Conservation (phyloP, 2,888 invertebrate genomes). For the Latheticus oryzae region DNA sequence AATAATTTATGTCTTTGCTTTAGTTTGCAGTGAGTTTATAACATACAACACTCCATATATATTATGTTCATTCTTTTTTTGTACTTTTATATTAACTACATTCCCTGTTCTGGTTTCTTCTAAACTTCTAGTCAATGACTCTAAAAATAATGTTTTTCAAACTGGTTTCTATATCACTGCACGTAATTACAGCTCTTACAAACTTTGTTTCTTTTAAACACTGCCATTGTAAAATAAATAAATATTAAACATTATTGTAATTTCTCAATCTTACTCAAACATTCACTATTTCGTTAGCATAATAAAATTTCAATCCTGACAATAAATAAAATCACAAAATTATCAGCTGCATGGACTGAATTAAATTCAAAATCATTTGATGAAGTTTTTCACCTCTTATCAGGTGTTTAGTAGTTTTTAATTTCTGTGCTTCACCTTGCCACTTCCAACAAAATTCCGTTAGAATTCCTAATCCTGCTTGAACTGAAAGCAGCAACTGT, state of each 20-base stretch:
- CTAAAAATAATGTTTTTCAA: slow-evolving; percentile 26
- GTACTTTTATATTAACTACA: slow-evolving; percentile 34
- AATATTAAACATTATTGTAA: too few species aligned
- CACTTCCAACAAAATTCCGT: too few species aligned
- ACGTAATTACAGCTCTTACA: slow-evolving; percentile 40
- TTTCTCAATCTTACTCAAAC: slow-evolving; percentile 41
- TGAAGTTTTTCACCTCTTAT: too few species aligned
- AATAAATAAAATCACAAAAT: too few species aligned
- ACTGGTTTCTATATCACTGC: slow-evolving; percentile 43
- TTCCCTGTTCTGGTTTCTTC: slow-evolving; percentile 38
- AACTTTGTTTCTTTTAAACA: slow-evolving; percentile 54
- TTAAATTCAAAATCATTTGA: too few species aligned
- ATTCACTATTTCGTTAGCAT: too few species aligned
- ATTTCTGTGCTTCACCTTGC: too few species aligned
- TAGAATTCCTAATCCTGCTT: too few species aligned
- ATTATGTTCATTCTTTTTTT: slow-evolving; percentile 42
- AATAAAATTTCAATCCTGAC: too few species aligned
- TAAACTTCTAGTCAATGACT: slow-evolving; percentile 55
- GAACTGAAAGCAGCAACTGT: too few species aligned
- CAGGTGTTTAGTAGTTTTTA: too few species aligned
- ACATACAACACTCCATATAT: slow-evolving; percentile 12
- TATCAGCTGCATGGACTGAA: too few species aligned
- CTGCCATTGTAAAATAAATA: slow-evolving; percentile 64
- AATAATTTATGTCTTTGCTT: slow-evolving; percentile 53
- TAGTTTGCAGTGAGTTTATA: slow-evolving; percentile 49